These are phyloP conservation scores for Platysternon megacephalum DNA, from an alignment of 2,113 vertebrate species.

Conservation along the genomic window DNA sequence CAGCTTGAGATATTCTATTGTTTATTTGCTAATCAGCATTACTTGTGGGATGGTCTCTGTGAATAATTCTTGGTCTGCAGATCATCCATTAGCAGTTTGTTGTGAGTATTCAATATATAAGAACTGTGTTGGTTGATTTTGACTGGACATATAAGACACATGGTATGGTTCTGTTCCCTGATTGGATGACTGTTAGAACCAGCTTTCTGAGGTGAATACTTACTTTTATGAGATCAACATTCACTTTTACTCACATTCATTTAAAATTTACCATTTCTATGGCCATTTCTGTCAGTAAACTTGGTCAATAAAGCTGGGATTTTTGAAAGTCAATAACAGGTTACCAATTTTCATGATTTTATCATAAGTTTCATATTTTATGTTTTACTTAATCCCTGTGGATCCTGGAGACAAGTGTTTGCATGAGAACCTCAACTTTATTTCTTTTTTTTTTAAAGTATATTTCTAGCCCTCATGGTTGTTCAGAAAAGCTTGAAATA, in stretches of 20 bases:
- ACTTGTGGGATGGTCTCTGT: neutral
- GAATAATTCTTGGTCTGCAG: slow-evolving; percentile 53
- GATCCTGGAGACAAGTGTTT: neutral
- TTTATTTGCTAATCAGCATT: slow-evolving; percentile 52
- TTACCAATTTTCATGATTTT: neutral
- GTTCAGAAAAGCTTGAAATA: neutral
- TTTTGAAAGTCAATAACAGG: neutral
- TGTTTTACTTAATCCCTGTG: neutral
- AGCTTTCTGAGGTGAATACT: neutral
- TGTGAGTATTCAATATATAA: neutral
- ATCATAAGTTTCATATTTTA: neutral
- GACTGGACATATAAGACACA: neutral
- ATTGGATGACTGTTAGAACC: neutral
- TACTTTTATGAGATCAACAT: neutral
- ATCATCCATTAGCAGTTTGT: neutral
- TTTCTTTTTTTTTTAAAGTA: neutral
- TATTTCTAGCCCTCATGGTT: neutral
- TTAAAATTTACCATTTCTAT: neutral
- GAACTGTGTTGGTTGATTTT: slow-evolving; percentile 36
- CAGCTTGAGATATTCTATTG: slow-evolving; percentile 24
- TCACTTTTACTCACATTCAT: neutral
- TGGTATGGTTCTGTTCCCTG: neutral
- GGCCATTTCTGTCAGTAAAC: neutral
- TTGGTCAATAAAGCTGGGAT: neutral
- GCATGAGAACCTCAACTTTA: neutral